Conservation (phyloP, 2,888 invertebrate genomes). For the Sarcophaga caerulescens region DNA sequence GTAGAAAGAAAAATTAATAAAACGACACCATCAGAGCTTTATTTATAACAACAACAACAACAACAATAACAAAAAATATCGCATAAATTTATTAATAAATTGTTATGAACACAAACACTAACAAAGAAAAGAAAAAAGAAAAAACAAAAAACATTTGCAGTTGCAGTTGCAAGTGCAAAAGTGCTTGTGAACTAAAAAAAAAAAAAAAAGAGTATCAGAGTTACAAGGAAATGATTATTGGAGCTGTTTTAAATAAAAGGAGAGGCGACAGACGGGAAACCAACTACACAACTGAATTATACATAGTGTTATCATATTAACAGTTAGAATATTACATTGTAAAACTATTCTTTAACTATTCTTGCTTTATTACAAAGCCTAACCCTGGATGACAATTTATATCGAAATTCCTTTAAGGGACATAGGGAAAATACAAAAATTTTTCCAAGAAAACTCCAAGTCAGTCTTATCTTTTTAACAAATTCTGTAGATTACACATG, state of each 20-base stretch:
- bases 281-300: too few species aligned
- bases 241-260: conserved; percentile 27
- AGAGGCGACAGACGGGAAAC: not conserved
- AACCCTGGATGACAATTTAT: too few species aligned
- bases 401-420: too few species aligned
- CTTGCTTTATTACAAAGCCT: too few species aligned
- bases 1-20: not conserved
- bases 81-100: conserved; percentile 62
- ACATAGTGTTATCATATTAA: too few species aligned
- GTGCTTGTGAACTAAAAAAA: conserved; percentile 49
- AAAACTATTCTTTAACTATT: too few species aligned
- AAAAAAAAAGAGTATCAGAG: not conserved
- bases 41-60: not conserved
- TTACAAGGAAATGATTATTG: not conserved
- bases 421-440: too few species aligned
- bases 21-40: not conserved
- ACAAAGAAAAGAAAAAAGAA: not conserved
- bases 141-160: not conserved
- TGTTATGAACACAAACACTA: not conserved
- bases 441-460: too few species aligned
- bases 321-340: too few species aligned
- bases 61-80: conserved; percentile 27
- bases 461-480: too few species aligned
- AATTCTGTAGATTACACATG: too few species aligned
- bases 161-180: conserved; percentile 3